Evolutionary conservation across 2,113 vertebrate species (phyloP).

Genomic region (Hippopotamus amphibius): DNA sequence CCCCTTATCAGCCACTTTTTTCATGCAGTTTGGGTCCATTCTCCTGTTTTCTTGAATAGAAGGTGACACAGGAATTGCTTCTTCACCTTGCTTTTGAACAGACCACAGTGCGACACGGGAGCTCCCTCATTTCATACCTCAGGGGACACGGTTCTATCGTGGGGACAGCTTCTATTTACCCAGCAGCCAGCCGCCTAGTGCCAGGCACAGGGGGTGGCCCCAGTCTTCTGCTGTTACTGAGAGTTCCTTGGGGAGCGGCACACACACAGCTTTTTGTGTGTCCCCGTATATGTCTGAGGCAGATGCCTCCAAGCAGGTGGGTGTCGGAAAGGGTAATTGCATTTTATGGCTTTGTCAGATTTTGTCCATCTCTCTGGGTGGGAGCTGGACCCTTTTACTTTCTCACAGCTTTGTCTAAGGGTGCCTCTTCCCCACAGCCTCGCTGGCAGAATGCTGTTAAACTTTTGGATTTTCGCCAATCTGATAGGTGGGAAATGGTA

Average conservation of each 20-base stretch:
- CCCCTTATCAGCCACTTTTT: rapidly evolving
- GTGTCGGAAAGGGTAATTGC: background rate
- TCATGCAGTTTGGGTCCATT: background rate
- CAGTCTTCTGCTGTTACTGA: background rate
- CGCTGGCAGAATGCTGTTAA: rapidly evolving
- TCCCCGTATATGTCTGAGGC: rapidly evolving
- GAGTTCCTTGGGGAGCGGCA: rapidly evolving
- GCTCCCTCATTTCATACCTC: background rate
- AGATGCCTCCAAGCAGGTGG: background rate
- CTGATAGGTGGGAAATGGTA: rapidly evolving
- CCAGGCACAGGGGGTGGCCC: rapidly evolving
- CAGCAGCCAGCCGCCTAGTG: background rate
- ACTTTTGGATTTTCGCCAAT: background rate
- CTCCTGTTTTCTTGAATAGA: background rate
- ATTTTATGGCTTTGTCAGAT: background rate
- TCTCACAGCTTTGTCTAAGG: background rate
- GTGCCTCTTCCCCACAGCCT: background rate
- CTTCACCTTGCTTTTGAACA: background rate
- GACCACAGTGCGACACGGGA: rapidly evolving
- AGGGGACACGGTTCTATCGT: rapidly evolving
- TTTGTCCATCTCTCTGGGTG: background rate
- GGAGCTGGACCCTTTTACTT: background rate
- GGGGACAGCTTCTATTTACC: background rate
- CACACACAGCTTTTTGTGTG: rapidly evolving
- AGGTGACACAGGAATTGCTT: background rate